Evolutionary conservation across 1,140 invertebrate genomes (phyloP).

Genomic region (Aphaenogaster floridana): DNA sequence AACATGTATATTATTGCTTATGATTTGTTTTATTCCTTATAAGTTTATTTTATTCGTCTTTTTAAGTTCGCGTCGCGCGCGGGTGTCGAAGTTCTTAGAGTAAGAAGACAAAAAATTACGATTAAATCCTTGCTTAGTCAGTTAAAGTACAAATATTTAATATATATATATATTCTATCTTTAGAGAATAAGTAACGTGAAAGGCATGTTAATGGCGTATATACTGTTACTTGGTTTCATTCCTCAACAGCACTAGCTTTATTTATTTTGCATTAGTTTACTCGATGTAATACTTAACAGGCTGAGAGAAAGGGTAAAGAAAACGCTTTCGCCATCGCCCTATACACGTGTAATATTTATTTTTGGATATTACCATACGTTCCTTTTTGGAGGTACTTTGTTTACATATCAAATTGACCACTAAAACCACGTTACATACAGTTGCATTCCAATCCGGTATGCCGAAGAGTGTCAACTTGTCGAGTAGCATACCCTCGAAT

Average conservation of each 20-base stretch:
- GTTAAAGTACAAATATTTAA: constrained; percentile 87
- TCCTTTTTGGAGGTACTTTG: constrained; percentile 83
- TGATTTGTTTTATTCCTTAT: constrained; percentile 71
- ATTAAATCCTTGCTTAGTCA: constrained; percentile 86
- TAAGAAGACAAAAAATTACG: constrained; percentile 71
- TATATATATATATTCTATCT: constrained; percentile 81
- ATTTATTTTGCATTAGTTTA: constrained; percentile 78
- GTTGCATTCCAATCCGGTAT: constrained; percentile 79
- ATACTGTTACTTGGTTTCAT: constrained; percentile 81
- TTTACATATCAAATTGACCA: constrained; percentile 86
- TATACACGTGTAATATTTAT: constrained; percentile 68
- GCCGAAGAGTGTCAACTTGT: constrained; percentile 32
- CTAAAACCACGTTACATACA: constrained; percentile 74
- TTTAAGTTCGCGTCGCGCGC: constrained; percentile 54
- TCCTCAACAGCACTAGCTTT: constrained; percentile 80
- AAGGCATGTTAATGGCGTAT: constrained; percentile 75
- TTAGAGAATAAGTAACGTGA: constrained; percentile 80
- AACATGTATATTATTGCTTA: constrained; percentile 61
- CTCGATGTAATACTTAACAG: constrained; percentile 80
- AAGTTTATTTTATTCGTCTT: constrained; percentile 74
- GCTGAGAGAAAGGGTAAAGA: constrained; percentile 63
- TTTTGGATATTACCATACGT: constrained; percentile 74
- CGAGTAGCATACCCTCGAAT: constrained; percentile 71
- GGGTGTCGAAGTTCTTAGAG: constrained; percentile 73
- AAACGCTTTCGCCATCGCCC: constrained; percentile 64